Evolutionary conservation across 2,888 invertebrate species (phyloP).

Genomic region (Microctonus brassicae): DNA sequence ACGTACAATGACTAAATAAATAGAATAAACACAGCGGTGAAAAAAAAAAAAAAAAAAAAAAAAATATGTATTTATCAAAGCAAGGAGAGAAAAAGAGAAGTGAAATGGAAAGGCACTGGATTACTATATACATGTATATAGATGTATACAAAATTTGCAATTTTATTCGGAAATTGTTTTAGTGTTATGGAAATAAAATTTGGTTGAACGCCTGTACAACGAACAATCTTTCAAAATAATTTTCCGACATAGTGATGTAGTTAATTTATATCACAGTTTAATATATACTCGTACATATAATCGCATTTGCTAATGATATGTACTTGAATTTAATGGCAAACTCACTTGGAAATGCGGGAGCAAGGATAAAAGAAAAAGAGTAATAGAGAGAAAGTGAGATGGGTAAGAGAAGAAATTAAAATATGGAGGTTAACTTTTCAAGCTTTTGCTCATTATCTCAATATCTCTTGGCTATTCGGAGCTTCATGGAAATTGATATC

Average conservation of each 20-base stretch:
- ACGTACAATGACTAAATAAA: slow-evolving; percentile 7
- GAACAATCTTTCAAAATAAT: neutral
- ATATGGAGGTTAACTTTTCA: neutral
- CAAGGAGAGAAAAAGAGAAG: neutral
- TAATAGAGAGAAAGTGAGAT: neutral
- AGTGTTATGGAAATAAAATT: neutral
- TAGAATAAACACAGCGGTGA: slow-evolving; percentile 14
- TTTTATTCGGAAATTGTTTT: slow-evolving; percentile 22
- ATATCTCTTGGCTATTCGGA: neutral
- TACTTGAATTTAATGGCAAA: slow-evolving; percentile 24
- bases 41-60: slow-evolving; percentile 23
- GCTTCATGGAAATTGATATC: slow-evolving; percentile 23
- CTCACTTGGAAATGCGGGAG: slow-evolving; percentile 5
- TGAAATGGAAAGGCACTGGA: neutral
- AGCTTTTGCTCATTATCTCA: neutral
- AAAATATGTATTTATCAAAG: neutral
- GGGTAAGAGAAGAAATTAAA: neutral
- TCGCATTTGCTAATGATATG: slow-evolving; percentile 8
- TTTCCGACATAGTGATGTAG: neutral
- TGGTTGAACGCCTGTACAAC: neutral
- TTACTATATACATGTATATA: neutral
- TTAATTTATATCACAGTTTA: neutral
- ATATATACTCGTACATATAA: neutral
- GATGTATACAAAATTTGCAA: slow-evolving; percentile 7
- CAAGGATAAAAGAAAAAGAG: neutral